Evolutionary conservation across 2,113 vertebrate species (phyloP), one percentile per base, ranked within the genome.

Genomic region (Glareola pratincola): DNA sequence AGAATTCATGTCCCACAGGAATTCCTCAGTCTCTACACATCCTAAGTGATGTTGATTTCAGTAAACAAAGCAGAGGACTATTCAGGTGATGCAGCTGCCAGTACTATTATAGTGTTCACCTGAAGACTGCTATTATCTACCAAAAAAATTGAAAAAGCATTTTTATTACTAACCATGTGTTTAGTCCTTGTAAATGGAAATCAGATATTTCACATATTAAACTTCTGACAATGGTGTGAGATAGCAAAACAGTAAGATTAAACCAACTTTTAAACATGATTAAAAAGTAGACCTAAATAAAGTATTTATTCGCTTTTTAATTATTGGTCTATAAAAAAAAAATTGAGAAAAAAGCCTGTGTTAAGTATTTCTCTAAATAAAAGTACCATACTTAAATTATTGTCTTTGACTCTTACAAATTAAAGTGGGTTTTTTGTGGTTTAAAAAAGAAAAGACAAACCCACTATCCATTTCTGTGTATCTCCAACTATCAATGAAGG

Each of bases 21-120:
- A 69, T 54, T 72, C 12, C 32, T 48, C 71, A 56, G 36, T 16
- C 30, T 13, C 14, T 26, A 51, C 10, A 10, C 36, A 79, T 36
- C 56, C 48, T 23, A 91, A 51, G 19, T 18, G 1, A 76, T 12
- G 6, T 3, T 51, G n/a, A 80, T 27, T 76, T 77, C 26, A 53
- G 39, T 22, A 62, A 62, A 37, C 12, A 41, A 89, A 89, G 27
- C 16, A 60, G 14, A 51, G 16, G 57, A 64, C 16, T 36, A 6
- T 8, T 17, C 16, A 72, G 9, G 9, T 39, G 57, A 12, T 76
- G 50, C 39, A 51, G 32, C 1, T 81, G 29, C 23, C 56, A 81
- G 16, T 1, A 1, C 15, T 56, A 9, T 0, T 56, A 9, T 0
- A 75, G 43, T 3, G 15, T 9, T 64, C 53, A 48, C 15, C 16